phyloP scores from a whole-genome alignment of 2,888 invertebrate genomes.

The Acleris sparsana region DNA sequence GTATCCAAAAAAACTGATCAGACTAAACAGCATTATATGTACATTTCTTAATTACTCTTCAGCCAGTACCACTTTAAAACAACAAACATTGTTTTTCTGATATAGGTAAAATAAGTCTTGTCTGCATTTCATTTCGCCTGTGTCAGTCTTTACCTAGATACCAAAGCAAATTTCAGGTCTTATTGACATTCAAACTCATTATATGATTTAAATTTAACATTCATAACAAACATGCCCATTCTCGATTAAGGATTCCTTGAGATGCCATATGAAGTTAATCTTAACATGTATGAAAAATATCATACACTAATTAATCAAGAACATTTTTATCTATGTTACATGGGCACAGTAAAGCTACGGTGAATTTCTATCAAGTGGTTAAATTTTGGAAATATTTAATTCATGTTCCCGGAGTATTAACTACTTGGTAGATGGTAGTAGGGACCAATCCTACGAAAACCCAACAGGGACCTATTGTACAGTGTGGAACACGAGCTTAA shows the following conservation, averaged over 20 bases:
- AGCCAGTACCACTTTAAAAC: too few species aligned
- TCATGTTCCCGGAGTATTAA: neutral
- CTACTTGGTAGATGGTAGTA: conserved; percentile 13
- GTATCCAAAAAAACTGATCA: neutral
- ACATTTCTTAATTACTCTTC: neutral
- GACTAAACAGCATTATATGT: neutral
- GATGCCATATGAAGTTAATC: conserved; percentile 67
- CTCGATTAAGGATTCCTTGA: conserved; percentile 43
- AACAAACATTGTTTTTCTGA: too few species aligned
- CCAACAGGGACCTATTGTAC: neutral
- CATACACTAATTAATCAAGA: conserved; percentile 59
- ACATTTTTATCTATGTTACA: conserved; percentile 32
- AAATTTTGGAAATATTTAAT: neutral
- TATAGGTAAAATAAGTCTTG: too few species aligned
- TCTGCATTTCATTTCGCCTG: neutral
- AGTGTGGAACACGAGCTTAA: neutral
- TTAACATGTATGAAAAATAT: conserved; percentile 64
- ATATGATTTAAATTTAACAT: conserved; percentile 7
- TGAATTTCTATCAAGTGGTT: conserved; percentile 41
- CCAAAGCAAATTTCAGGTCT: conserved; percentile 16
- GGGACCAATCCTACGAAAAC: conserved; percentile 1
- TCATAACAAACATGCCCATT: conserved; percentile 6
- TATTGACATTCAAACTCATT: neutral
- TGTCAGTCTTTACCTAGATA: conserved; percentile 7
- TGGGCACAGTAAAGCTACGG: conserved; percentile 36